A percentile compares a stretch with the other conserved stretches of the same genome.
Conservation (phyloP, 2,113 vertebrate species). For the Ardeotis arabs region DNA sequence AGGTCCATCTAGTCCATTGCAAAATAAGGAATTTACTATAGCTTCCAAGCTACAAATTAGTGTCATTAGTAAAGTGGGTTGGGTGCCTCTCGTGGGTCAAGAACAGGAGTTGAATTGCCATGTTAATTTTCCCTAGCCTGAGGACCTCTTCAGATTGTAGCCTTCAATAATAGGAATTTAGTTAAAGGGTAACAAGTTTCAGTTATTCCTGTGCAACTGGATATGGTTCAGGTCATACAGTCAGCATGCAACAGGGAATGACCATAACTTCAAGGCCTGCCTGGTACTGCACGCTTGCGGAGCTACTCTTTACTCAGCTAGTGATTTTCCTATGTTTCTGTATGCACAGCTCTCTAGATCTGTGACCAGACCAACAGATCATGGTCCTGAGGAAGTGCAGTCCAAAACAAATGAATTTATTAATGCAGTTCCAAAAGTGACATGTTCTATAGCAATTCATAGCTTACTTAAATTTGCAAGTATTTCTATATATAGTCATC, state of each 20-base stretch:
- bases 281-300: background rate
- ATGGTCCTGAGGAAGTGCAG: background rate
- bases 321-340: background rate
- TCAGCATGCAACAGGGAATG: background rate
- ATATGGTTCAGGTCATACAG: background rate
- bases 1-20: background rate
- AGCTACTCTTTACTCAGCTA: background rate
- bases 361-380: background rate
- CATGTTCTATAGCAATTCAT: background rate
- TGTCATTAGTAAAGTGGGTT: background rate
- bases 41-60: no score
- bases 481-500: background rate
- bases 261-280: background rate
- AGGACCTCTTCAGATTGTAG: background rate
- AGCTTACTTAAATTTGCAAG: background rate
- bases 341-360: background rate
- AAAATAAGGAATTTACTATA: background rate
- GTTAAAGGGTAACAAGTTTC: background rate
- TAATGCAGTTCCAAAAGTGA: background rate
- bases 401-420: background rate
- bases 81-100: background rate
- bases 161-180: background rate
- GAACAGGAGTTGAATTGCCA: background rate
- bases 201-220: accelerated
- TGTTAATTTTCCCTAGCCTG: background rate